Conservation (phyloP, 2,888 invertebrate genomes). For the Acanthosepion pharaonis region DNA sequence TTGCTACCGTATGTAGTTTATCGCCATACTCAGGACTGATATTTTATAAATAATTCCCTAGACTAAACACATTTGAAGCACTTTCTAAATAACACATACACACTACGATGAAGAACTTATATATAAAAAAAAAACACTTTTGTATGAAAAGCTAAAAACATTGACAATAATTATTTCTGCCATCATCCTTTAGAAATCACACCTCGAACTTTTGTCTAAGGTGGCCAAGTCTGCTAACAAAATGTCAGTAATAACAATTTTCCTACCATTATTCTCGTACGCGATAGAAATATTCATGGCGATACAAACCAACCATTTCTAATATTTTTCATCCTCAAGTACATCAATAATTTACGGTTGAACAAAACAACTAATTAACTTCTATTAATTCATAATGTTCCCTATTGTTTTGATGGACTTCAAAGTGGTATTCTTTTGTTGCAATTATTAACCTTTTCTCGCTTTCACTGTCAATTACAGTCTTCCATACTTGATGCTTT, state of each 20-base stretch:
- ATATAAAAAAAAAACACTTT: no score
- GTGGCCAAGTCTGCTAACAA: background rate
- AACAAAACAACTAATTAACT: constrained; percentile 13
- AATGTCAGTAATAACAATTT: background rate
- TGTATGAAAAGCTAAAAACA: no score
- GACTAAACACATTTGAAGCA: no score
- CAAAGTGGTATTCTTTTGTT: background rate
- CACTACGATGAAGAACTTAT: no score
- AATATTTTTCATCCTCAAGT: background rate
- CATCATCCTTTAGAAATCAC: no score
- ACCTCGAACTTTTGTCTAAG: background rate
- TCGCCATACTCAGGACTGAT: no score
- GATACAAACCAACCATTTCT: background rate
- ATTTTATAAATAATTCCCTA: no score
- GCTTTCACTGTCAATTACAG: background rate
- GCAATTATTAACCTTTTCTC: background rate
- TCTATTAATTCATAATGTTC: background rate
- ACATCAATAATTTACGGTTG: background rate
- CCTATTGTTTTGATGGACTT: background rate
- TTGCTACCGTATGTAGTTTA: no score
- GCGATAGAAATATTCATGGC: background rate
- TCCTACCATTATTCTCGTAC: background rate
- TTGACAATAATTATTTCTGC: no score
- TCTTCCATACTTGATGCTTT: background rate
- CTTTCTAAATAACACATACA: no score